These are phyloP conservation scores for Ditylenchus dipsaci DNA, from an alignment of 1,140 invertebrate genomes.

Conservation along the genomic window DNA sequence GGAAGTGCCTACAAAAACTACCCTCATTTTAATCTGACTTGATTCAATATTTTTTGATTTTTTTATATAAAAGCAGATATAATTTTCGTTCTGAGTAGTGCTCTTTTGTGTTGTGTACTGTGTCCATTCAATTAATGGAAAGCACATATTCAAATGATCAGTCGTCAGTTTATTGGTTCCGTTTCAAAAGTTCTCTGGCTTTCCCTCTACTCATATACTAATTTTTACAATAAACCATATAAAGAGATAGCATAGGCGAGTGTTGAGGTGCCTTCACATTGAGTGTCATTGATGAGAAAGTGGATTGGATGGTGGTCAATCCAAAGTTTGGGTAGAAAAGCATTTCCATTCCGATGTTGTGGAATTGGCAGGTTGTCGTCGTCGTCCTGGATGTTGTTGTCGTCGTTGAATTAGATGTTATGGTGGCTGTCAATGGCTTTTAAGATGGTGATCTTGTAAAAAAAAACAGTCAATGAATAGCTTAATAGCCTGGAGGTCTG, in stretches of 20 bases:
- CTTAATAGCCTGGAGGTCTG: slow-evolving; percentile 1
- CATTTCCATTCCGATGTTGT: background rate
- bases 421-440: background rate
- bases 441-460: background rate
- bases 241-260: background rate
- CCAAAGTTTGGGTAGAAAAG: background rate
- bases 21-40: no score
- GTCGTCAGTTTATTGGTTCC: slow-evolving; percentile 3
- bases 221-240: background rate
- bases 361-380: background rate
- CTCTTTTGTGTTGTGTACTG: no score
- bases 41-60: no score
- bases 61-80: no score
- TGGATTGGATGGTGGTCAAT: background rate
- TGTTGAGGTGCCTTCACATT: background rate
- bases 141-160: background rate
- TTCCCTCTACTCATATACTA: background rate
- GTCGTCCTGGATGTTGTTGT: background rate
- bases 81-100: no score
- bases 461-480: background rate
- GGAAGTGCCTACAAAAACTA: no score
- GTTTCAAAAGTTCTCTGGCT: background rate
- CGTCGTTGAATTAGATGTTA: background rate
- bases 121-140: no score
- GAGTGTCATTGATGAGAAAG: background rate